Percentiles rank a stretch among this genome's conserved stretches.
phyloP scores from a whole-genome alignment of 2,888 invertebrate genomes.

The Parnassius mnemosyne region DNA sequence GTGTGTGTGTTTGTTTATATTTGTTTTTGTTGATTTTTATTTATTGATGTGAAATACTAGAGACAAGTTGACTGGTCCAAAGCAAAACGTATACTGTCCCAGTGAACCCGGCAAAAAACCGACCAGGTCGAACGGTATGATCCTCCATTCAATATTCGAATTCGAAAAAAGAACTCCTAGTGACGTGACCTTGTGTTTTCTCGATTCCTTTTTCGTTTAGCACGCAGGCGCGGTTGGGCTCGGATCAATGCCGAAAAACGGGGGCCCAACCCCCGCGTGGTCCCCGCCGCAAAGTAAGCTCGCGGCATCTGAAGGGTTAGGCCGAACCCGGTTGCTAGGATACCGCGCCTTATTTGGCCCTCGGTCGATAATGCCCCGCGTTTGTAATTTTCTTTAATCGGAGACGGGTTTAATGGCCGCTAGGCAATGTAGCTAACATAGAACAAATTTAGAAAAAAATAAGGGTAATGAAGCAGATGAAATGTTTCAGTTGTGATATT shows the following conservation, averaged over 20 bases:
- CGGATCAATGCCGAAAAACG: slow-evolving; percentile 79
- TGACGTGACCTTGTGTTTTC: slow-evolving; percentile 76
- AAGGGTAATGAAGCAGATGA: background rate
- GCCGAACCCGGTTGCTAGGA: slow-evolving; percentile 67
- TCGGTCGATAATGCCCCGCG: slow-evolving; percentile 66
- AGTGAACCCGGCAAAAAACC: slow-evolving; percentile 53
- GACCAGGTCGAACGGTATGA: slow-evolving; percentile 60
- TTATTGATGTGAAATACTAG: background rate
- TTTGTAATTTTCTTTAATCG: slow-evolving; percentile 73
- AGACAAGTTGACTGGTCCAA: slow-evolving; percentile 33
- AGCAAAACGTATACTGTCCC: slow-evolving; percentile 45
- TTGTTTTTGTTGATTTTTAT: background rate
- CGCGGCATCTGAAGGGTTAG: slow-evolving; percentile 76
- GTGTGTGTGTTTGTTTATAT: background rate
- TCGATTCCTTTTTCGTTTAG: slow-evolving; percentile 73
- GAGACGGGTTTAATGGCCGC: slow-evolving; percentile 43
- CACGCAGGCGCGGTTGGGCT: slow-evolving; percentile 73
- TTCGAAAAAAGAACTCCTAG: slow-evolving; percentile 75
- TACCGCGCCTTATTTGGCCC: slow-evolving; percentile 58
- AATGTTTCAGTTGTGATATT: too few species aligned
- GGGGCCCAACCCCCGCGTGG: slow-evolving; percentile 60
- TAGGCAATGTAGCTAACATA: slow-evolving; percentile 28
- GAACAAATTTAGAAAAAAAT: background rate
- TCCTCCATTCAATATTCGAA: slow-evolving; percentile 75
- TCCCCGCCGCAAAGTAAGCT: slow-evolving; percentile 70